These are phyloP conservation scores for Pogona vitticeps DNA, from an alignment of 2,113 vertebrate species.

Conservation along the genomic window DNA sequence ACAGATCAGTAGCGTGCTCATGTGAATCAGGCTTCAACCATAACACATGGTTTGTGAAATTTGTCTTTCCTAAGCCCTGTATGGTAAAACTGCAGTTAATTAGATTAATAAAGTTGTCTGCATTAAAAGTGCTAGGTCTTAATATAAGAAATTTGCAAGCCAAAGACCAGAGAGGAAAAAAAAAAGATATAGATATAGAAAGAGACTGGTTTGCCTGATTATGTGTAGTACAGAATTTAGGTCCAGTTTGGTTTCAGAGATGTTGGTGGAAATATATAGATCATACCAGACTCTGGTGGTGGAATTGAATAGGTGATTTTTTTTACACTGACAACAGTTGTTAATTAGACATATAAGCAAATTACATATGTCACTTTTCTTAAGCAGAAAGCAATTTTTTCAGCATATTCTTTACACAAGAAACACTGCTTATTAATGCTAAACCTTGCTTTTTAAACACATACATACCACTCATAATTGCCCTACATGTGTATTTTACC, in stretches of 20 bases:
- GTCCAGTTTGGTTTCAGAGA: conserved; percentile 18
- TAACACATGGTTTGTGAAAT: neutral
- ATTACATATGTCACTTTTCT: neutral
- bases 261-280: neutral
- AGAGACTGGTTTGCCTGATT: neutral
- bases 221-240: neutral
- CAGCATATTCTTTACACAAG: neutral
- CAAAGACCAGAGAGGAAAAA: neutral
- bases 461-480: neutral
- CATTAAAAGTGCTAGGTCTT: neutral
- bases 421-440: neutral
- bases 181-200: neutral
- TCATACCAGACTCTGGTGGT: neutral
- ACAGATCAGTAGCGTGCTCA: neutral
- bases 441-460: neutral
- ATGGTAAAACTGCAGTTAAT: conserved; percentile 10
- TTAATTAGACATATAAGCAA: neutral
- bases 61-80: neutral
- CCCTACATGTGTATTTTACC: neutral
- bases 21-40: neutral
- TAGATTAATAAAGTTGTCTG: conserved; percentile 17
- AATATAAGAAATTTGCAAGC: conserved; percentile 27
- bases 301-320: neutral
- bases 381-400: neutral
- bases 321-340: conserved; percentile 4